Base-by-base conservation (phyloP, 2,797 vertebrate genomes). In the Amniataba percoides region DNA sequence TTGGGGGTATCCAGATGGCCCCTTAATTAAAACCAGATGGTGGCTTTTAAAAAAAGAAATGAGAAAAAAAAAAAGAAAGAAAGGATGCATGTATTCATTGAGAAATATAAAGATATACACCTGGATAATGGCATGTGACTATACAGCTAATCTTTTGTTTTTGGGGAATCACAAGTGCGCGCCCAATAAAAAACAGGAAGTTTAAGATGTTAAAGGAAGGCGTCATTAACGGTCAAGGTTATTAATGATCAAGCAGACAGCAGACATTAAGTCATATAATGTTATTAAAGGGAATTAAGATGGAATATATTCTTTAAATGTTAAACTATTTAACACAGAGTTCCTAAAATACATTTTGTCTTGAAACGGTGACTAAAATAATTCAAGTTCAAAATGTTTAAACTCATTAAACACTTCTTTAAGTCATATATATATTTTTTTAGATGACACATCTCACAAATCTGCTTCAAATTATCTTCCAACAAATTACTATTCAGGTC, bases 11-110 rank as follows among this genome's bases (percentile, higher is more conserved):
- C 87, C 92, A 93, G 87, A 89, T 92, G 92, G 92, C 87, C 87
- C 81, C 83, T 76, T 89, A 89, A 94, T 90, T 88, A 80, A 89
- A 91, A 88, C 76, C 93, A 93, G 86, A 87, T 92, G 92, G 82
- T 55, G 60, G 85, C 80, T 78, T 87, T 89, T 89, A 82, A 84
- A 89, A 87, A 83, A 52, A 18, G 18, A 80, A 31, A 70, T 48
- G 78, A 76, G 67, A 86, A 77, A 81, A 5, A 31, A 91, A 85
- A 83, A 78, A 81, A n/a, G n/a, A 91, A 85, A 83, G 43, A 87
- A 79, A 79, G 60, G 76, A 81, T 80, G 42, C 72, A 69, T 78
- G 71, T 72, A 74, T 74, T 64, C 56, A 59, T 68, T 51, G 61
- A 80, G 58, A 87, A 82, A 83, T 67, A 65, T 57, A 65, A 72